Evolutionary conservation across 23 tunicate genomes (phyloP).

Genomic region (Oikopleura vanhoeffeni): DNA sequence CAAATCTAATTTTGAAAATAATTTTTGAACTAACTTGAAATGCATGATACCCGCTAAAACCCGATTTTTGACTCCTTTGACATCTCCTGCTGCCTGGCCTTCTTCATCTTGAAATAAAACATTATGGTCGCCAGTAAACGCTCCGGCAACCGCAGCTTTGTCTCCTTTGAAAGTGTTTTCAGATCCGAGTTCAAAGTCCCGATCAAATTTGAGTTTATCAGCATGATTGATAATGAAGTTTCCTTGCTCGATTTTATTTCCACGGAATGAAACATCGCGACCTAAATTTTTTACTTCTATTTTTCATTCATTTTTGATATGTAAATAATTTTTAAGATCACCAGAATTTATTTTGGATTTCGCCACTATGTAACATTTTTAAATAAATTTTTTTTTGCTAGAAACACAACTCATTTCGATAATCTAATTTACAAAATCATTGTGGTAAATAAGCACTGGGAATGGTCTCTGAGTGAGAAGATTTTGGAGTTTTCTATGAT

Average conservation of each 20-base stretch:
- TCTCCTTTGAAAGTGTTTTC: conserved; percentile 25
- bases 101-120: conserved; percentile 24
- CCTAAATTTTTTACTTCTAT: too few relatives aligned
- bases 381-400: too few relatives aligned
- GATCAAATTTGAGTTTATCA: background rate
- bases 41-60: conserved; percentile 90
- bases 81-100: conserved; percentile 22
- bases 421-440: too few relatives aligned
- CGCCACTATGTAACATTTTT: too few relatives aligned
- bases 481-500: too few relatives aligned
- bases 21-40: conserved; percentile 44
- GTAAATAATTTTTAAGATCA: too few relatives aligned
- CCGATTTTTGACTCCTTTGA: conserved; percentile 45
- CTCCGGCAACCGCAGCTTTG: conserved; percentile 86
- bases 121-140: conserved; percentile 91
- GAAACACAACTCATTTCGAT: too few relatives aligned
- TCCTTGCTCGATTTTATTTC: conserved; percentile 4
- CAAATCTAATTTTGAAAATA: conserved; percentile 37
- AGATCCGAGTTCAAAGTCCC: background rate
- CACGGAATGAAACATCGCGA: conserved; percentile 11
- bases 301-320: too few relatives aligned
- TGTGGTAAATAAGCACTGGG: too few relatives aligned
- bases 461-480: too few relatives aligned
- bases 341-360: too few relatives aligned
- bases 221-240: background rate